Evolutionary conservation across 2,888 invertebrate genomes (phyloP).

Genomic region (Drosophila falleni): DNA sequence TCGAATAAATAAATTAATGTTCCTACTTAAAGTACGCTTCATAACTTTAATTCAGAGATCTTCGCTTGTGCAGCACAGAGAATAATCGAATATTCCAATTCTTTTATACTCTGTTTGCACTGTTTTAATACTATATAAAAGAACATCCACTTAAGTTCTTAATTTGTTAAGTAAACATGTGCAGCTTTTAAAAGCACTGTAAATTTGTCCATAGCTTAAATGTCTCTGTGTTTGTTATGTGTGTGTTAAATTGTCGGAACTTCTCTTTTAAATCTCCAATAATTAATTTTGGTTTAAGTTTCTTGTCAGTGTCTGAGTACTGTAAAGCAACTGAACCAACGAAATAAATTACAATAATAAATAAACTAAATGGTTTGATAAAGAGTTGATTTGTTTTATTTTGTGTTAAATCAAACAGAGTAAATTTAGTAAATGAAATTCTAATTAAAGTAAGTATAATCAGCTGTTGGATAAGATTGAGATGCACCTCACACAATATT

Average conservation of each 20-base stretch:
- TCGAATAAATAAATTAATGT: neutral
- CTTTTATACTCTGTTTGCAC: conserved; percentile 7
- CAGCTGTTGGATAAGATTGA: neutral
- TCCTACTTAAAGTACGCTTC: conserved; percentile 10
- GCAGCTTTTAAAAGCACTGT: conserved; percentile 5
- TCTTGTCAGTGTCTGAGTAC: conserved; percentile 9
- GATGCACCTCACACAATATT: neutral
- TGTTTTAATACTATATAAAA: neutral
- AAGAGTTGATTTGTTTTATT: conserved; percentile 3
- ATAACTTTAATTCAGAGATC: conserved; percentile 13
- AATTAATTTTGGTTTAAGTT: conserved; percentile 15
- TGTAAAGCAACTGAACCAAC: conserved; percentile 9
- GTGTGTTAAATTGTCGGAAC: conserved; percentile 4
- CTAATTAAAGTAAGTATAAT: neutral
- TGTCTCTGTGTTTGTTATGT: conserved; percentile 9
- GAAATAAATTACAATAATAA: conserved; percentile 21
- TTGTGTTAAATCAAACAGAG: neutral
- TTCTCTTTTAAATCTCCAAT: neutral
- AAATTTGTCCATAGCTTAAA: conserved; percentile 35
- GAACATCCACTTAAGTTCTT: neutral
- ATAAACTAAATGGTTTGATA: conserved; percentile 9
- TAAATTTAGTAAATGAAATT: neutral
- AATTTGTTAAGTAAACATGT: conserved; percentile 5
- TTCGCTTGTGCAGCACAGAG: conserved; percentile 1
- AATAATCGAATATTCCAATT: neutral